Evolutionary conservation across 2,797 vertebrate species (phyloP), one percentile per base, ranked within the genome.

Genomic region (Phyllotis vaccarum): DNA sequence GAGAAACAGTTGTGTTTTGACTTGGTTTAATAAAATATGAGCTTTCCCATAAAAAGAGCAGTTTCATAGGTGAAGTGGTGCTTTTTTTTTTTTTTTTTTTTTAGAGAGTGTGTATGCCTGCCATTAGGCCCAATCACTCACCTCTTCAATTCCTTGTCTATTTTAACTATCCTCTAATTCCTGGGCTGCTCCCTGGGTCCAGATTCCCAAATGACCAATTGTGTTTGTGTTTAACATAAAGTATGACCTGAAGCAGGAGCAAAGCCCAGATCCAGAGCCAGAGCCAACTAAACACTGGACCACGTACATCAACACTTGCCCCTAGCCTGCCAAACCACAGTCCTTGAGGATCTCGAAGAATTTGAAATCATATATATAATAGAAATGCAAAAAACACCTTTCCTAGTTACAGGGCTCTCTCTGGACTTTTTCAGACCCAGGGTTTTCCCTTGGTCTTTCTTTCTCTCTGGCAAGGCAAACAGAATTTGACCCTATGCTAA

Each of bases 381-480:
- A 96, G 95, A 96, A 90, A 96, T 86, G 92, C 93, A 92, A 94
- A 93, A 70, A 46, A 80, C 43, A 85, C 29, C 29, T 95, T 92
- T 96, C 52, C 86, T 83, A 70, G 82, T 93, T 89, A 54, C 14
- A 81, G 52, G 40, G 24, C 70, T 94, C 96, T 96, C 94, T n/a
- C 5, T 22, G 66, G 95, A 80, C 64, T 83, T 89, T 58, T 94
- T 86, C 37, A 43, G 54, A 24, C 87, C 74, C 92, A 96, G 81
- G 58, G 49, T 68, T 81, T 76, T 17, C 88, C 56, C 88, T 95
- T 89, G 64, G 83, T 96, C 70, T 90, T 96, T 56, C 31, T 56
- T 93, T 96, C 75, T 79, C 22, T 70, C 22, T 34, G 62, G 94
- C 74, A 76, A 75, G 89, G 79, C 90, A 27, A 79, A 27, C 0